Base-by-base conservation (phyloP, 1,140 invertebrate species). In the Hylaeus anthracinus region DNA sequence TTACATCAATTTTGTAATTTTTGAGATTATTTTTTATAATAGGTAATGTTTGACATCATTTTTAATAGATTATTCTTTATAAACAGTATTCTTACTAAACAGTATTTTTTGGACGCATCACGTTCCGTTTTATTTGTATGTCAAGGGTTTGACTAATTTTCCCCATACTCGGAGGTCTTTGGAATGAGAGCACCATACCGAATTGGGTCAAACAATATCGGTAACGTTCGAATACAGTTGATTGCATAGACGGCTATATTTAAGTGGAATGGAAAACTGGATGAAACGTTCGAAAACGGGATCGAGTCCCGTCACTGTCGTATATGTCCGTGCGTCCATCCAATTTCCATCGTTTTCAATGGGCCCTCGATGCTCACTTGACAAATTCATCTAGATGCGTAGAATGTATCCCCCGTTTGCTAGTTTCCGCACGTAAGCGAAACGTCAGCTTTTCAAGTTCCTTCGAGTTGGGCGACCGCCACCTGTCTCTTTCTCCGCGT, bases 341-440 rank as follows among this genome's bases (percentile, higher is more conserved):
- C 84, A 88, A 89, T 90, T 86, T 86, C 86, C 88, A 53, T 84
- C 87, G 81, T 37, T 48, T 45, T n/a, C 65, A 64, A 64, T 64
- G 56, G 45, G 76, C 69, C 81, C 85, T 87, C 88, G 85, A 90
- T 89, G 81, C 77, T 82, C 82, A 81, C 84, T 86, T 86, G 86
- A 89, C 88, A 90, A 90, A 89, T 89, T 88, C 87, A 88, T 88
- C 71, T 79, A 73, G 83, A 81, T 80, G 77, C 86, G 77, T 8
- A 83, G 77, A 75, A 86, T 84, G 83, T 87, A 87, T 87, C 80
- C 77, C 12, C 53, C 76, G 76, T 72, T 87, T 80, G 73, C 69
- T 83, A 92, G 87, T 91, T 92, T 86, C 81, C 61, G 84, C 91
- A 92, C 90, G 91, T 92, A 92, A 92, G 90, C 89, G 88, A 91